Evolutionary conservation across 2,113 vertebrate species (phyloP).

Genomic region (Bambusicola thoracicus): DNA sequence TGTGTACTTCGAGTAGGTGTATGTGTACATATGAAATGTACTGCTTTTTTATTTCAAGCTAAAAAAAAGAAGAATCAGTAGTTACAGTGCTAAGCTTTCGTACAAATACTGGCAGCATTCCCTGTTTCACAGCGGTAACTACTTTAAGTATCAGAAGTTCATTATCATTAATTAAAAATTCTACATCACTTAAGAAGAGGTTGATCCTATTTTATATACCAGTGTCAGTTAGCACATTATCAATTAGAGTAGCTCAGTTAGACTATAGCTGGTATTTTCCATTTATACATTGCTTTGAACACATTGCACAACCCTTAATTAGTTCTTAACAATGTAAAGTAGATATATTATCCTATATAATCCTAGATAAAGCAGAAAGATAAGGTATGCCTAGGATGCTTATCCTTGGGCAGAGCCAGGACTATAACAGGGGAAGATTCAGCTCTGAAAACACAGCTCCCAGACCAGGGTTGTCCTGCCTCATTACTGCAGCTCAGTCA

Average conservation of each 20-base stretch:
- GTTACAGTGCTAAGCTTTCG: slow-evolving; percentile 9
- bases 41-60: not conserved
- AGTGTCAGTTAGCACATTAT: slow-evolving; percentile 4
- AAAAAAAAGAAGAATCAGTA: not conserved
- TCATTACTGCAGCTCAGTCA: not conserved
- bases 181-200: slow-evolving; percentile 30
- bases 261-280: slow-evolving; percentile 30
- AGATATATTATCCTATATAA: slow-evolving; percentile 10
- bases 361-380: slow-evolving; percentile 31
- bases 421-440: not conserved
- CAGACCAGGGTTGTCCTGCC: not conserved
- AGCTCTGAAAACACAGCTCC: not conserved
- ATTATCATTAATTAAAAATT: slow-evolving; percentile 52
- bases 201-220: slow-evolving; percentile 33
- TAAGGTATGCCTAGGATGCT: not conserved
- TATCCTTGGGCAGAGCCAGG: not conserved
- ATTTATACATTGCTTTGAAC: slow-evolving; percentile 19
- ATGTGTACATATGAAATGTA: not conserved
- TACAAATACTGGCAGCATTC: slow-evolving; percentile 35
- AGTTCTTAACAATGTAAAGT: not conserved
- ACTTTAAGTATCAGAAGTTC: slow-evolving; percentile 29
- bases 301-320: slow-evolving; percentile 21
- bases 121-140: not conserved
- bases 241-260: slow-evolving; percentile 44
- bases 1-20: not conserved